Conservation (phyloP, 2,888 invertebrate genomes). For the Agonum fuliginosum region DNA sequence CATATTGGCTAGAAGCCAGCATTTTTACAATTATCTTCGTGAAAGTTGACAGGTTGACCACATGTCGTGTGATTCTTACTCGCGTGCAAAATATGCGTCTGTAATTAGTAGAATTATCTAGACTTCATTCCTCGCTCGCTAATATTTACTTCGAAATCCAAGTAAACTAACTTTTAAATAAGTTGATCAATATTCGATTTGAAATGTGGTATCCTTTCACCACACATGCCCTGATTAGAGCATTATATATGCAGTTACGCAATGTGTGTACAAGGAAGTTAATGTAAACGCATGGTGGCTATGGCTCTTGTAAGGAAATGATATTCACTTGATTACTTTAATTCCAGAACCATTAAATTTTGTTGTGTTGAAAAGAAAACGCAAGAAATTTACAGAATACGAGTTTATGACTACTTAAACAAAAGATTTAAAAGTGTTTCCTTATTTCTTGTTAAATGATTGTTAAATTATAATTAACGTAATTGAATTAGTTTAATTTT, state of each 20-base stretch:
- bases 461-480: too few species aligned
- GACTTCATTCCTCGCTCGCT: background rate
- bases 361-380: background rate
- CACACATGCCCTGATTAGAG: conserved; percentile 1
- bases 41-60: conserved; percentile 7
- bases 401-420: too few species aligned
- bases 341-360: conserved; percentile 29
- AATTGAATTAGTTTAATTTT: too few species aligned
- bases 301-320: conserved; percentile 7
- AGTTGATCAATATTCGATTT: background rate
- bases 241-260: background rate
- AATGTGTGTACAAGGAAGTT: conserved; percentile 28
- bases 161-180: background rate
- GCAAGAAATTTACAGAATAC: background rate
- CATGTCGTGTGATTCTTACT: background rate
- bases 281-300: background rate
- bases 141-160: background rate
- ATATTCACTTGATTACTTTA: conserved; percentile 29
- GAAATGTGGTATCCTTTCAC: conserved; percentile 14
- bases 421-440: too few species aligned
- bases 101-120: conserved; percentile 3
- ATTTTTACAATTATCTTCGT: conserved; percentile 11
- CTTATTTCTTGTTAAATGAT: too few species aligned
- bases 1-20: conserved; percentile 5
- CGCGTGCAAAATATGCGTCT: background rate